Evolutionary conservation across 2,797 vertebrate genomes (phyloP), one percentile per base, ranked within the genome.

Genomic region (Sciaenops ocellatus): DNA sequence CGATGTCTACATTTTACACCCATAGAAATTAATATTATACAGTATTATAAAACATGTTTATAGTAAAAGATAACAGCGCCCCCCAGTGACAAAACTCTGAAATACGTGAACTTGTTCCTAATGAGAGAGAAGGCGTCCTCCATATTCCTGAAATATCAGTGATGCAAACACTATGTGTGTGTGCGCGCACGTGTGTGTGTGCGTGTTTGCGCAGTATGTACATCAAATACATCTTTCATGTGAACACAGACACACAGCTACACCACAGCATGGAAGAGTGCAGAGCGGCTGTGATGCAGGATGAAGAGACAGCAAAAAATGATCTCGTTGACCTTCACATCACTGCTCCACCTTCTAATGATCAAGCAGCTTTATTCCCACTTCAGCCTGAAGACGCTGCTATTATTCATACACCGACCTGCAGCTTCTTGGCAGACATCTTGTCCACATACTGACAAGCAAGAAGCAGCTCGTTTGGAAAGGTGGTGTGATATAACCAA

Each of bases 31-130:
- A 18, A 72, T 34, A 48, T n/a, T 70, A 50, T 1, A 26, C 26
- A 78, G 57, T 12, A 4, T 50, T 46, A 28, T n/a, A 62, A n/a
- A 56, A 28, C 2, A 0, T 48, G 41, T 7, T 22, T 62, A 20
- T 24, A 69, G 12, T 16, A 28, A 76, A 66, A 75, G 78, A 41
- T 34, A 78, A 83, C 64, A 87, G 70, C 28, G 44, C 86, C 86
- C 60, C 82, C 76, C 20, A 26, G 78, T 88, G 88, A 28, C 20
- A 6, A 42, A 44, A 9, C 41, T 22, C 0, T 6, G 66, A 52
- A 72, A 18, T 74, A 6, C 56, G 24, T 42, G 15, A 26, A 30
- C 17, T 38, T 34, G 41, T 30, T 62, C 46, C 26, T 54, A 77
- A 61, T 55, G 56, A 79, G 15, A 42, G 46, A 41, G 16, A 34